These are phyloP conservation scores for Corvus moneduloides DNA, from an alignment of 2,113 vertebrate species.

Conservation along the genomic window DNA sequence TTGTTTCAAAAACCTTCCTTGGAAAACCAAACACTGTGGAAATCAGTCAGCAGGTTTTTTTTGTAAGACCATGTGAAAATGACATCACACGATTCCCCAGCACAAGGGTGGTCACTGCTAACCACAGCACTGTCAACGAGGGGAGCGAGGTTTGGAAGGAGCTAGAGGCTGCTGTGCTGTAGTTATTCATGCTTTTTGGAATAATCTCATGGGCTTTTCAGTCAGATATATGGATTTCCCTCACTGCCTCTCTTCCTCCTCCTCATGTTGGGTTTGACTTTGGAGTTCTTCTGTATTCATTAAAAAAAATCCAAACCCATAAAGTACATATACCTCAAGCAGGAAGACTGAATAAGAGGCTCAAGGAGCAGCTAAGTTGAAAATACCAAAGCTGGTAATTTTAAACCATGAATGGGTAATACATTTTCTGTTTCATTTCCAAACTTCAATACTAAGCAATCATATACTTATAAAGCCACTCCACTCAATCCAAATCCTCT, in stretches of 20 bases:
- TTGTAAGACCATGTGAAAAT: neutral
- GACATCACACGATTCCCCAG: neutral
- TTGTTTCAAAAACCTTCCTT: neutral
- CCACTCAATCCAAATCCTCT: conserved; percentile 41
- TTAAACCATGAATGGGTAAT: neutral
- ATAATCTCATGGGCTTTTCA: neutral
- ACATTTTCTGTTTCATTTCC: neutral
- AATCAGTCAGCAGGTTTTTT: neutral
- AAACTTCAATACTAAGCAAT: conserved; percentile 2
- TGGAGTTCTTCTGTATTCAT: neutral
- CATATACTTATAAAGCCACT: conserved; percentile 37
- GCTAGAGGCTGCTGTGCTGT: neutral
- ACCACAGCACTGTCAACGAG: neutral
- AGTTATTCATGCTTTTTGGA: neutral
- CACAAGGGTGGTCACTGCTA: rapidly evolving
- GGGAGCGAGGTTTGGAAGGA: rapidly evolving
- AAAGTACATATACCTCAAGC: neutral
- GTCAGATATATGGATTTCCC: neutral
- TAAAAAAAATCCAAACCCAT: neutral
- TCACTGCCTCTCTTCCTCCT: neutral
- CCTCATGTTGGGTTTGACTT: neutral
- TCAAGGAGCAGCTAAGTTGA: neutral
- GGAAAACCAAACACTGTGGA: neutral
- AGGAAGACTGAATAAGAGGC: neutral
- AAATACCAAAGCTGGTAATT: neutral